Conservation (phyloP, 2,113 vertebrate species). For the Lates calcarifer region DNA sequence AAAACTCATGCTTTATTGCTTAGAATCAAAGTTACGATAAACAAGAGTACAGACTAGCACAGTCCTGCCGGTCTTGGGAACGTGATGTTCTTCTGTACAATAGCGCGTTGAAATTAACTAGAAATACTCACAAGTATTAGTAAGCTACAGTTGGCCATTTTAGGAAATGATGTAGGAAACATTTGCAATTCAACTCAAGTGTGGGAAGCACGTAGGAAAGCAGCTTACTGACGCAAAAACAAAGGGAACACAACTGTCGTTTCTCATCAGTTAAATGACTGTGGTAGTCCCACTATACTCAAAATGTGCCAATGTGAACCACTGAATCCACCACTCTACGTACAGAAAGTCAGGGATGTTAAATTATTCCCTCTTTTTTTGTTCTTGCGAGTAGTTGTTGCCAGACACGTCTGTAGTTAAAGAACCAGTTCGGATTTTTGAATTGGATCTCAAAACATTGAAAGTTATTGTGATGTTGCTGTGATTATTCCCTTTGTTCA, state of each 20-base stretch:
- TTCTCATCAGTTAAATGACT: conserved; percentile 49
- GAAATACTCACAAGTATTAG: conserved; percentile 54
- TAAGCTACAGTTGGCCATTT: conserved; percentile 40
- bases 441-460: background rate
- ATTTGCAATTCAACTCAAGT: conserved; percentile 20
- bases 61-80: conserved; percentile 26
- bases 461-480: background rate
- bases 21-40: conserved; percentile 37
- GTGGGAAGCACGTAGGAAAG: conserved; percentile 34
- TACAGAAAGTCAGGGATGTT: background rate
- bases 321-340: background rate
- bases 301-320: conserved; percentile 24
- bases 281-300: conserved; percentile 27
- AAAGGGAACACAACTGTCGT: conserved; percentile 45
- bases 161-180: conserved; percentile 19
- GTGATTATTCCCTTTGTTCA: background rate
- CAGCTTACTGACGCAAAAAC: conserved; percentile 50
- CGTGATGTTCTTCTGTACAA: conserved; percentile 5
- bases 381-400: too few relatives aligned
- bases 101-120: conserved; percentile 29
- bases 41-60: conserved; percentile 31
- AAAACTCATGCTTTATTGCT: conserved; percentile 50
- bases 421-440: background rate
- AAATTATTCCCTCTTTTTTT: background rate
- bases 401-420: background rate